These are phyloP conservation scores for Etheostoma spectabile DNA, from an alignment of 2,113 vertebrate genomes.

Conservation along the genomic window DNA sequence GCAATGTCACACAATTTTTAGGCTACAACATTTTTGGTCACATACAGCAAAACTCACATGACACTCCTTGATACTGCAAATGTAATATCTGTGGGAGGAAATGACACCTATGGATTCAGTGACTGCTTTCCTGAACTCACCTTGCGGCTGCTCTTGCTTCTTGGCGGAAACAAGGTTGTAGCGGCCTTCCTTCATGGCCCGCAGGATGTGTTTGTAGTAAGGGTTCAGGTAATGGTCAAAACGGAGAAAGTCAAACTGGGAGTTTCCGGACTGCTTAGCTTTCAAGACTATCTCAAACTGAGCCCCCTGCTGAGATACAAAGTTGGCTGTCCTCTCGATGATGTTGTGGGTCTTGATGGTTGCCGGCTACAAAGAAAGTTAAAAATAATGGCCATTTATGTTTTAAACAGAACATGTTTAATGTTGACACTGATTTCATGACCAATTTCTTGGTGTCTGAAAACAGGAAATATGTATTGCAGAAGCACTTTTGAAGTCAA, in stretches of 20 bases:
- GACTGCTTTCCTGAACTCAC: constrained; percentile 73
- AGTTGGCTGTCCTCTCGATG: constrained; percentile 96
- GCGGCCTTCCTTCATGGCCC: constrained; percentile 95
- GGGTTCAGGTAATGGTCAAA: constrained; percentile 99
- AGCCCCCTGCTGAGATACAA: constrained; percentile 96
- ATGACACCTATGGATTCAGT: not conserved
- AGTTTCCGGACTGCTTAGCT: constrained; percentile 95
- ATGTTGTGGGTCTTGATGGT: constrained; percentile 98
- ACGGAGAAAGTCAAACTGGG: constrained; percentile 97
- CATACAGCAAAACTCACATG: no score
- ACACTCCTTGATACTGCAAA: not conserved
- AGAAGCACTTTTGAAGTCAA: not conserved
- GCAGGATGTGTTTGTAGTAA: constrained; percentile 97
- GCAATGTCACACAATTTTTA: no score
- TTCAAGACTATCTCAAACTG: constrained; percentile 99
- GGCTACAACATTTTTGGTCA: no score
- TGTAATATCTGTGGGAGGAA: not conserved
- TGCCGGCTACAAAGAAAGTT: constrained; percentile 86
- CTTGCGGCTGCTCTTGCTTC: constrained; percentile 85
- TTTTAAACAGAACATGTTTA: not conserved
- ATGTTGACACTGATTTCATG: not conserved
- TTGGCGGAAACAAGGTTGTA: constrained; percentile 85
- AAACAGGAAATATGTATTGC: not conserved
- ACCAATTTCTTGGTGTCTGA: not conserved
- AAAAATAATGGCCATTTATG: constrained; percentile 32